Evolutionary conservation across 2,888 invertebrate species (phyloP), one percentile per base, ranked within the genome.

Genomic region (Calameuta filiformis): DNA sequence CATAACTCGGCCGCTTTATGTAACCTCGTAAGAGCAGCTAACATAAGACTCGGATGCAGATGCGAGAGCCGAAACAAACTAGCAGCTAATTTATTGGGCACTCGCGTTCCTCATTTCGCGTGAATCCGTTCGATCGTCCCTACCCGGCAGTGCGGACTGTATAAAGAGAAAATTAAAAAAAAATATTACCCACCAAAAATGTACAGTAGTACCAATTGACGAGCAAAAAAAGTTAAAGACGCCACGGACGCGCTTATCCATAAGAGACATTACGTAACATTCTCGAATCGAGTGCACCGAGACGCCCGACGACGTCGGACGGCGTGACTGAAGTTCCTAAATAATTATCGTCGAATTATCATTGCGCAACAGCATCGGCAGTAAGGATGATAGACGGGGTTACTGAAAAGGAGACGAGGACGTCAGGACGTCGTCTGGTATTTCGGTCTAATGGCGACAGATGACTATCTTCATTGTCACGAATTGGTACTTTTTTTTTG

Each of bases 391-490:
- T 2, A 56, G 56, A 23, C 56, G 56, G 23, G 56, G 56, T 23
- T 56, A 23, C 2, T 12, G 56, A 71, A 75, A 69, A 69, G 69
- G 12, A 69, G 23, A 56, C 40, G 40, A 23, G 15, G 78, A 56
- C 31, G 31, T 35, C 15, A 30, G 73, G 12, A 35, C 68, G 68
- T 74, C 71, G 73, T 73, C 69, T 31, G 75, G 79, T 77, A 23
- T 77, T 80, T 81, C 75, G 56, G 56, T 35, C 75, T 74, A 35
- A 77, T 82, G 69, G 35, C 40, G 73, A 12, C 71, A 73, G 79
- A 73, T 77, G 83, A 80, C 81, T 78, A 78, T 83, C 83, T 83
- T 83, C 83, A 81, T 83, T 81, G 80, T 12, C 15, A 68, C 68
- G 81, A 81, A 78, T 80, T 80, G 79, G 76, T 79, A 78, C 75